Conservation (phyloP, 2,888 invertebrate species). For the Zygaena filipendulae region DNA sequence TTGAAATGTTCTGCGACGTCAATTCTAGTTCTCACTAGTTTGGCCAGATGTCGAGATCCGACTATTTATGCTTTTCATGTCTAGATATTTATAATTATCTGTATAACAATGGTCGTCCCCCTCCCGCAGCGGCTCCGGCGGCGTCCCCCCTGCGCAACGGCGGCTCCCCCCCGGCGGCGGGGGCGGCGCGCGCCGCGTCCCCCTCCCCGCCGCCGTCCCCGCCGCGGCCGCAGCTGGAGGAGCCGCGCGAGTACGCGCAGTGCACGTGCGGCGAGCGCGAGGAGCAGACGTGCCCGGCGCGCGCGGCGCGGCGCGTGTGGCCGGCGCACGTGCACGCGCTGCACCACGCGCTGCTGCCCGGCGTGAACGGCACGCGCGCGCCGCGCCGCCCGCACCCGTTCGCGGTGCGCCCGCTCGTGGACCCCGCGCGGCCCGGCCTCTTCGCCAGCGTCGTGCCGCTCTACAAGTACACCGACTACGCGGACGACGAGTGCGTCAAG, state of each 20-base stretch:
- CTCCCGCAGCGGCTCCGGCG: conserved; percentile 28
- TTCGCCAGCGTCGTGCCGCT: conserved; percentile 52
- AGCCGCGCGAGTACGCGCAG: conserved; percentile 30
- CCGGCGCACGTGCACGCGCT: conserved; percentile 62
- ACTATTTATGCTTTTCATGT: too few relatives aligned
- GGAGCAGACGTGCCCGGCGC: conserved; percentile 43
- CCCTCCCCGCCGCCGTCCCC: conserved; percentile 14
- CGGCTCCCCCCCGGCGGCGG: conserved; percentile 15
- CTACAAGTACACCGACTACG: conserved; percentile 59
- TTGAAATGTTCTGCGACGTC: too few relatives aligned
- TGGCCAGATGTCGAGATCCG: too few relatives aligned
- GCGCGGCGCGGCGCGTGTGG: conserved; percentile 36
- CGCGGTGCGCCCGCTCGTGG: conserved; percentile 41
- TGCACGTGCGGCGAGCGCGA: conserved; percentile 36
- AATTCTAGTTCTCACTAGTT: too few relatives aligned
- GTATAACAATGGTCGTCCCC: too few relatives aligned
- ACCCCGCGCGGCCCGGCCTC: conserved; percentile 34
- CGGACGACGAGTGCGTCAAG: conserved; percentile 55
- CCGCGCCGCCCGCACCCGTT: conserved; percentile 40
- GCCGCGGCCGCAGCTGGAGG: conserved; percentile 34
- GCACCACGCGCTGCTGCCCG: conserved; percentile 64
- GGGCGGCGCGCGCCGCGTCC: conserved; percentile 14
- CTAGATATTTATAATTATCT: too few relatives aligned
- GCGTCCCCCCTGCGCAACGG: conserved; percentile 53
- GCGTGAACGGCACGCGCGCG: conserved; percentile 71